Conservation (phyloP, 2,888 invertebrate species). For the Eumacrocentrus americanus region DNA sequence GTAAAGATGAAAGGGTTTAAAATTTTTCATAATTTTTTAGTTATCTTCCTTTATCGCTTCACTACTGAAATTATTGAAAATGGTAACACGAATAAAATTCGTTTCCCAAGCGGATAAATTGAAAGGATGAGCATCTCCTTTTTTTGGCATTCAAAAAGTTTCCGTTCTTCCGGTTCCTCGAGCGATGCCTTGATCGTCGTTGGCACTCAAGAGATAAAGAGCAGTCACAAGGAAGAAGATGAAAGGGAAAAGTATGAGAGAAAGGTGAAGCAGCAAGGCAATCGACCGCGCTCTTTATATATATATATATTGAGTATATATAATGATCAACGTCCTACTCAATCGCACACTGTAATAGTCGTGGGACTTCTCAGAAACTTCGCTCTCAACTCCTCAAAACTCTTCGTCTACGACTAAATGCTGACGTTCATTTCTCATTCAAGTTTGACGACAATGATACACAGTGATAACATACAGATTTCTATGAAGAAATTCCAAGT, state of each 20-base stretch:
- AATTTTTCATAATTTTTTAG: too few relatives aligned
- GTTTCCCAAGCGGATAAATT: background rate
- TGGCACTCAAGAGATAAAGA: background rate
- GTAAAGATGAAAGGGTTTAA: too few relatives aligned
- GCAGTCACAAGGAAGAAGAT: constrained; percentile 2
- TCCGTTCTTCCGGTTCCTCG: background rate
- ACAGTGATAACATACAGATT: too few relatives aligned
- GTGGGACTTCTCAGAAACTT: background rate
- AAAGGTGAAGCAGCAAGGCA: background rate
- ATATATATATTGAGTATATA: too few relatives aligned
- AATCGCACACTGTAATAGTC: background rate
- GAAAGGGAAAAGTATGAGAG: background rate
- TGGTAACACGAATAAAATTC: background rate
- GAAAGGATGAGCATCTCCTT: background rate
- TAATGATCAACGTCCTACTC: background rate
- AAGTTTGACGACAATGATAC: background rate
- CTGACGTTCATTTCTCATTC: background rate
- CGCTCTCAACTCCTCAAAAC: background rate
- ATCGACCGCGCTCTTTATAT: background rate
- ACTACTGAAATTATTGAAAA: too few relatives aligned
- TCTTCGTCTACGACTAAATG: background rate
- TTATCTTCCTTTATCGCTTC: too few relatives aligned
- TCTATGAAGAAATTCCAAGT: background rate
- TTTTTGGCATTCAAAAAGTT: background rate
- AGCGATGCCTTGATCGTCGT: background rate